Evolutionary conservation across 2,113 vertebrate species (phyloP).

Genomic region (Lethenteron camtschaticum): DNA sequence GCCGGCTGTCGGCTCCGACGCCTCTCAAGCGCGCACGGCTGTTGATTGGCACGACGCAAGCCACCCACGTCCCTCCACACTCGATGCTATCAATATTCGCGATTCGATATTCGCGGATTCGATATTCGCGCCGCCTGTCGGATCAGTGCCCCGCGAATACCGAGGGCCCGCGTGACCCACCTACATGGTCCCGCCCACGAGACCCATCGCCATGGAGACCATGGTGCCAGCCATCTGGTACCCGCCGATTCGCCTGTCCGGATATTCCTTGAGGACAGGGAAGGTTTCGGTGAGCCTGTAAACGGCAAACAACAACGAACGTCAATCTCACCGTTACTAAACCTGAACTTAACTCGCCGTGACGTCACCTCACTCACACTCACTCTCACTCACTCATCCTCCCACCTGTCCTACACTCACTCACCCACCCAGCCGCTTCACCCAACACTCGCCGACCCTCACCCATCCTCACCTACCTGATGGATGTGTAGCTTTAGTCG

Average conservation of each 20-base stretch:
- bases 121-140: too few relatives aligned
- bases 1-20: too few relatives aligned
- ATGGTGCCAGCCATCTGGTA: constrained; percentile 54
- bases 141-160: too few relatives aligned
- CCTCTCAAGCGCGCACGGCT: too few relatives aligned
- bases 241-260: constrained; percentile 21
- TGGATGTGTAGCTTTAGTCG: too few relatives aligned
- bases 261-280: constrained; percentile 18
- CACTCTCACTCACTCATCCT: background rate
- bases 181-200: constrained; percentile 51
- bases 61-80: too few relatives aligned
- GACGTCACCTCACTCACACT: background rate
- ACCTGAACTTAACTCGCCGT: background rate
- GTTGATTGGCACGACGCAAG: too few relatives aligned
- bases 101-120: too few relatives aligned
- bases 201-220: constrained; percentile 50
- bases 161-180: constrained; percentile 25
- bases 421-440: background rate
- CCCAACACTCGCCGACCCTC: background rate
- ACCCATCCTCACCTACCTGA: too few relatives aligned
- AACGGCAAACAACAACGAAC: constrained; percentile 6
- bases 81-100: too few relatives aligned
- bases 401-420: background rate
- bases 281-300: constrained; percentile 34
- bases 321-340: background rate